Base-by-base conservation (phyloP, 92 coral and sea anemone genomes). In the Umimayanthus kanabou region DNA sequence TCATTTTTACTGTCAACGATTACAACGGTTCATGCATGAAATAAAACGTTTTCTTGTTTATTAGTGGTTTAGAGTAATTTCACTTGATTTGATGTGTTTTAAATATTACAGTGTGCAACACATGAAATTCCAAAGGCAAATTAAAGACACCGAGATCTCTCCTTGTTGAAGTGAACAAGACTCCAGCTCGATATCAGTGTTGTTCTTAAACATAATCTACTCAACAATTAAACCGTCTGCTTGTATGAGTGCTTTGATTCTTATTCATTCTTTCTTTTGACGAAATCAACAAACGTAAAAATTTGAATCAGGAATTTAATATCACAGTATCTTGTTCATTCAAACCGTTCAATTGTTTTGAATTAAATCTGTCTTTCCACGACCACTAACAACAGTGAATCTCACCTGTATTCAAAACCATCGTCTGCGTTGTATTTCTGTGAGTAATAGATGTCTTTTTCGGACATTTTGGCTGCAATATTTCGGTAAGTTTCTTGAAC, bases 331-430 rank as follows among this genome's bases (percentile, higher is more conserved):
- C 58, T 10, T 53, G 58, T 2, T 53, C 69, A 20, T 61, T 61
- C 25, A 23, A 61, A 25, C 23, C 6, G 65, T 15, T 61, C 69
- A 61, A 61, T 2, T 0, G 7, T 61, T 61, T 18, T 61, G n/a
- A 20, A 61, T 4, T 18, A 61, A 61, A 61, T 6, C 37, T 33
- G 6, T 14, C 26, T 14, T 47, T 28, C 18, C 16, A 72, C 5
- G 40, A 16, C 40, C 37, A 10, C 8, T 26, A 55, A 11, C 45
- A 53, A 15, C 71, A 0, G 15, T 0, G 3, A 69, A 47, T 39
- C 86, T 69, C 77, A 82, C 86, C 86, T 82, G 58, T 82, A 82
- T 69, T 82, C 86, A 82, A 30, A 82, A 10, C 86, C 86, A 69
- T 82, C 86, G 72, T 82, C 86, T 64, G 77, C 86, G 11, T 13